Base-by-base conservation (phyloP, 1,140 invertebrate genomes). In the Trachelipus rathkii region DNA sequence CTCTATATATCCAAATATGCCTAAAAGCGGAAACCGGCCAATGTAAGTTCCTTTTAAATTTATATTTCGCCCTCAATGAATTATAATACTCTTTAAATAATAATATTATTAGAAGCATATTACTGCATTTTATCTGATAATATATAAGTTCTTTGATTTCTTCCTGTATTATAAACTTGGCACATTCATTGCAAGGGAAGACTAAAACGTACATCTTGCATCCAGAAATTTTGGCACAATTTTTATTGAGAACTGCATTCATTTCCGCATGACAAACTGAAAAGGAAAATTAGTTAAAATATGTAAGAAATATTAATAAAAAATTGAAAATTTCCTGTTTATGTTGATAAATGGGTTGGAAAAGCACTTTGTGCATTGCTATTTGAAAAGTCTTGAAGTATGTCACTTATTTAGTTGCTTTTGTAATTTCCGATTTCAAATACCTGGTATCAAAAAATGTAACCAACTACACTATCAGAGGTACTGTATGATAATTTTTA, bases 371-470 rank as follows among this genome's bases (percentile, higher is more conserved):
- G n/a, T n/a, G n/a, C n/a, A n/a, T n/a, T n/a, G n/a, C n/a, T n/a
- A n/a, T n/a, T n/a, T n/a, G n/a, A n/a, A n/a, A n/a, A n/a, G n/a
- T n/a, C n/a, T n/a, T n/a, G n/a, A n/a, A n/a, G n/a, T n/a, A n/a
- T n/a, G n/a, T n/a, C n/a, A n/a, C n/a, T n/a, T n/a, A n/a, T n/a
- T n/a, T n/a, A n/a, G n/a, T 95, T 0, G 92, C 92, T 6, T 92
- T 90, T 82, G 87, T 91, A 13, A 88, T 95, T 0, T 92, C 91
- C 69, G 91, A 93, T 79, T 94, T 93, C 46, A 13, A 10, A 0
- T 50, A 74, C 76, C 73, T 73, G 70, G 73, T 73, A 45, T 76
- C 74, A 8, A 69, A 76, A 33, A 50, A 21, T 21, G 46, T 73
- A 10, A 71, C 68, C 24, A 72, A 79, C 24, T 69, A 68, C 9